These are phyloP conservation scores for Dexiosoma caninum DNA, from an alignment of 2,888 invertebrate species.

Conservation along the genomic window DNA sequence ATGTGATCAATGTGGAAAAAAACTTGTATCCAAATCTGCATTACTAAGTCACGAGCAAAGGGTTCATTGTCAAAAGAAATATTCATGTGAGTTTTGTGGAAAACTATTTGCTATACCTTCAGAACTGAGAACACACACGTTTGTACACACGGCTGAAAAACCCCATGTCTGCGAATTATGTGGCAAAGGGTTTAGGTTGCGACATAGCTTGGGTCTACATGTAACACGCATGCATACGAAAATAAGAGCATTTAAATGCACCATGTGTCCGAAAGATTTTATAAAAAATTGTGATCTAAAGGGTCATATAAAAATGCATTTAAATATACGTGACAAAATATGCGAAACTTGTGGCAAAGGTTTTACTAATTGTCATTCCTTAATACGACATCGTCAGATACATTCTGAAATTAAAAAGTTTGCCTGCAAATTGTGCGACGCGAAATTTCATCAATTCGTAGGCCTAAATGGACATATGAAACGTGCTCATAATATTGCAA, in stretches of 20 bases:
- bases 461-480: conserved; percentile 74
- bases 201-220: conserved; percentile 68
- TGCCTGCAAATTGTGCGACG: conserved; percentile 71
- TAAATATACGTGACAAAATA: conserved; percentile 73
- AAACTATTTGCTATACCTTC: conserved; percentile 67
- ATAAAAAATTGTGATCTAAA: conserved; percentile 68
- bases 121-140: conserved; percentile 67
- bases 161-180: conserved; percentile 71
- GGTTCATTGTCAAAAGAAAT: conserved; percentile 69
- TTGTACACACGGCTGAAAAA: conserved; percentile 70
- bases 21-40: conserved; percentile 66
- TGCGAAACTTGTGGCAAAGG: conserved; percentile 73
- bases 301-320: conserved; percentile 72
- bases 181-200: conserved; percentile 70
- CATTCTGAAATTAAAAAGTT: conserved; percentile 72
- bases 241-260: conserved; percentile 64
- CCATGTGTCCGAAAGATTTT: conserved; percentile 69
- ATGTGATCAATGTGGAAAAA: conserved; percentile 68
- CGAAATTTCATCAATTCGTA: conserved; percentile 73
- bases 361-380: conserved; percentile 71
- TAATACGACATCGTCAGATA: conserved; percentile 72
- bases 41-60: conserved; percentile 67
- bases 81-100: conserved; percentile 69
- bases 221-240: conserved; percentile 63
- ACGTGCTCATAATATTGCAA: conserved; percentile 70